Conservation (phyloP, 2,888 invertebrate genomes). For the Amphipoea lucens region DNA sequence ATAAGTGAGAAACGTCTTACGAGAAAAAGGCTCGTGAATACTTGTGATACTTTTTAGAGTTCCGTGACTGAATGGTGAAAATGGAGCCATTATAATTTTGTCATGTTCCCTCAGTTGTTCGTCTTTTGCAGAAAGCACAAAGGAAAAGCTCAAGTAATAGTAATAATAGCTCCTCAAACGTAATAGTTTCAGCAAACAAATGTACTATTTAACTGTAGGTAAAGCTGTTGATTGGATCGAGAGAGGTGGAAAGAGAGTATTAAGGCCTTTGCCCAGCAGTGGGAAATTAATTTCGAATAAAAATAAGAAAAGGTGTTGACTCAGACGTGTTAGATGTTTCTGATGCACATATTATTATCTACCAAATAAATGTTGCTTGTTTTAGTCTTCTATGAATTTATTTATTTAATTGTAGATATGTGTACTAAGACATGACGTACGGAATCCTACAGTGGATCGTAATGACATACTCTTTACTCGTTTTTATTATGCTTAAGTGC, state of each 20-base stretch:
- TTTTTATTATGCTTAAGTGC: conserved; percentile 34
- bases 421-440: not conserved
- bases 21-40: conserved; percentile 82
- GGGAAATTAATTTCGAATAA: not conserved
- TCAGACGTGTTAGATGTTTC: too few species aligned
- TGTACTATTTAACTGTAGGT: not conserved
- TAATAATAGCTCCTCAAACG: not conserved
- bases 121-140: not conserved
- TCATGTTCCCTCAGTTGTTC: not conserved
- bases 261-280: not conserved
- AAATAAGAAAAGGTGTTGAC: not conserved
- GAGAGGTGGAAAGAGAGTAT: not conserved
- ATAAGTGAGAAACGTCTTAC: conserved; percentile 88
- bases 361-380: not conserved
- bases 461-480: not conserved
- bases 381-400: not conserved
- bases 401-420: not conserved
- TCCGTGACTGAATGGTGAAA: conserved; percentile 21
- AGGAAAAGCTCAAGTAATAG: not conserved
- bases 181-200: not conserved
- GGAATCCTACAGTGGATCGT: conserved; percentile 15
- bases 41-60: conserved; percentile 73
- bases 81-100: not conserved
- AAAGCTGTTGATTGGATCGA: not conserved
- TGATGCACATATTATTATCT: not conserved